These are phyloP conservation scores for Apus apus DNA, from an alignment of 2,113 vertebrate genomes.

Conservation along the genomic window DNA sequence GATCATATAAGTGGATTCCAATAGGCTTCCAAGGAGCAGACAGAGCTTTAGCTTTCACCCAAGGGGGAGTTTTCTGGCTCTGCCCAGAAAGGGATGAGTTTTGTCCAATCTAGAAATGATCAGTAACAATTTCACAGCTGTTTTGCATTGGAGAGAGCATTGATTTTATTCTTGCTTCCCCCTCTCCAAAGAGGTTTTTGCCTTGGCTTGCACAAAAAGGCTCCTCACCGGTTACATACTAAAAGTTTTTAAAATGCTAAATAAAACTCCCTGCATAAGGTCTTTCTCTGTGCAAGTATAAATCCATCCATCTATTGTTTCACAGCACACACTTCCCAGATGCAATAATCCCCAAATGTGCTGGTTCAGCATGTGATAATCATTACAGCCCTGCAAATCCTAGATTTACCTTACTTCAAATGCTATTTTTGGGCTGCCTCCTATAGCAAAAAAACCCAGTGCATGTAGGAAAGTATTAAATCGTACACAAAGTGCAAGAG, in stretches of 20 bases:
- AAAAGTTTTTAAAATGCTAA: background rate
- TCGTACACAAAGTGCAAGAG: background rate
- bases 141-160: background rate
- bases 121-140: background rate
- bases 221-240: background rate
- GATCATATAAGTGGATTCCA: background rate
- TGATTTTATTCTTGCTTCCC: background rate
- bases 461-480: background rate
- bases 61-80: background rate
- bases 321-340: background rate
- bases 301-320: conserved; percentile 1
- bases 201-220: background rate
- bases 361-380: conserved; percentile 7
- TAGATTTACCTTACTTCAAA: background rate
- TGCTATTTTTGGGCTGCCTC: background rate
- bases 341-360: background rate
- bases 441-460: background rate
- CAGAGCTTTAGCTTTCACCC: background rate
- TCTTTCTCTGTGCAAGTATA: background rate
- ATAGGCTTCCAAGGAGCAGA: background rate
- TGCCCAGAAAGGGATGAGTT: background rate
- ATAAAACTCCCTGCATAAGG: background rate
- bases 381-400: background rate
- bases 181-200: background rate
- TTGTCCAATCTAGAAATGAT: background rate